These are phyloP conservation scores for Motacilla alba DNA, from an alignment of 2,113 vertebrate genomes.

Conservation along the genomic window DNA sequence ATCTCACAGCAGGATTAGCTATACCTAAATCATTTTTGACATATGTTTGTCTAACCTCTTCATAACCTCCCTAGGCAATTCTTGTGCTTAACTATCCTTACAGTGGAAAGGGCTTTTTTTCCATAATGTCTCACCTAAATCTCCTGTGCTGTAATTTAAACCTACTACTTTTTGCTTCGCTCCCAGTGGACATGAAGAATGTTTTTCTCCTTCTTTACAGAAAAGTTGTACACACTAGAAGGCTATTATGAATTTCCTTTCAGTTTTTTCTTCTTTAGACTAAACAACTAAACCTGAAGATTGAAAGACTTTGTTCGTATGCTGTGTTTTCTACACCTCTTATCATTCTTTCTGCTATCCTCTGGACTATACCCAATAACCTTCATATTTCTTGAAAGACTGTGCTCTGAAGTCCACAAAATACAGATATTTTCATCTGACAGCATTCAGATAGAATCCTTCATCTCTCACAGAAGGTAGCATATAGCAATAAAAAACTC, in stretches of 20 bases:
- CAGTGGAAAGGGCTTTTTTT: conserved; percentile 51
- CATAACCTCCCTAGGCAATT: conserved; percentile 64
- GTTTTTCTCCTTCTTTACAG: conserved; percentile 44
- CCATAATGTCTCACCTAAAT: conserved; percentile 62
- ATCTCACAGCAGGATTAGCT: conserved; percentile 57
- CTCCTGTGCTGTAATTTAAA: conserved; percentile 61
- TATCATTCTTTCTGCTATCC: conserved; percentile 1
- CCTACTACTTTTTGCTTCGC: conserved; percentile 22
- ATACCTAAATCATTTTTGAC: conserved; percentile 65
- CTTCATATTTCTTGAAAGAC: neutral
- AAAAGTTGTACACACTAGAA: conserved; percentile 1
- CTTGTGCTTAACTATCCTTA: conserved; percentile 65
- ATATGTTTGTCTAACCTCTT: conserved; percentile 68
- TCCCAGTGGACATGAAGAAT: conserved; percentile 48
- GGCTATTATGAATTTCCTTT: conserved; percentile 27
- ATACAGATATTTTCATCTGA: neutral
- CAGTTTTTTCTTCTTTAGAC: neutral
- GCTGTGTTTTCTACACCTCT: neutral
- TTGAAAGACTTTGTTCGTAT: neutral
- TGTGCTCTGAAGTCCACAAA: neutral
- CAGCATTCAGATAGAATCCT: neutral
- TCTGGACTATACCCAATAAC: neutral
- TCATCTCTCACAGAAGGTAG: neutral
- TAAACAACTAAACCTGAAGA: conserved; percentile 46
- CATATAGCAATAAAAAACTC: neutral